Evolutionary conservation across 2,888 invertebrate species (phyloP).

Genomic region (Leptinotarsa rubiginosa): DNA sequence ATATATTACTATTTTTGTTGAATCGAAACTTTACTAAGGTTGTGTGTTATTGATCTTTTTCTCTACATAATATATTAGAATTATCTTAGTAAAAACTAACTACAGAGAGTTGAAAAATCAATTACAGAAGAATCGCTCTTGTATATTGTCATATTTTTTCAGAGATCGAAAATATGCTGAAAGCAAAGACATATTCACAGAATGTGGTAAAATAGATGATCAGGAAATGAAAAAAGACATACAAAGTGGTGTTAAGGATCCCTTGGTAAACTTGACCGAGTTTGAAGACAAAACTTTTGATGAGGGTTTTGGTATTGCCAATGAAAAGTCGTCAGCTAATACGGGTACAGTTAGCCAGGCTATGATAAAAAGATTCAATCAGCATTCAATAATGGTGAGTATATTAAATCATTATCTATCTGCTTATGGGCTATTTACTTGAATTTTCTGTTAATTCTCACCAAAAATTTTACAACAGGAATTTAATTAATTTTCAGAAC

Average conservation of each 20-base stretch:
- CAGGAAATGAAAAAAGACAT: constrained; percentile 82
- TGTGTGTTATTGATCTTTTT: too few relatives aligned
- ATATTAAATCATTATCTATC: neutral
- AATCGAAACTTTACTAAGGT: too few relatives aligned
- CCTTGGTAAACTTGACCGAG: constrained; percentile 84
- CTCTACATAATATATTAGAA: too few relatives aligned
- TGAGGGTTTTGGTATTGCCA: constrained; percentile 73
- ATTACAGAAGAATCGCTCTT: too few relatives aligned
- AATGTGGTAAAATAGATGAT: constrained; percentile 97
- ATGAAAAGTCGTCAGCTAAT: constrained; percentile 65
- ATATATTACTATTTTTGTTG: too few relatives aligned
- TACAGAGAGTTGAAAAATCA: too few relatives aligned
- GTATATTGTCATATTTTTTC: constrained; percentile 19
- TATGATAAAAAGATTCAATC: constrained; percentile 96
- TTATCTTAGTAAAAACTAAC: too few relatives aligned
- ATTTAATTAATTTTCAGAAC: too few relatives aligned
- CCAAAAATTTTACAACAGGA: too few relatives aligned
- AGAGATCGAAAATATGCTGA: constrained; percentile 88
- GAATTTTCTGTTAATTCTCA: too few relatives aligned
- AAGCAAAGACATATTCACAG: constrained; percentile 95
- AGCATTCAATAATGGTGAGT: constrained; percentile 94
- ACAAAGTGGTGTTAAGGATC: constrained; percentile 82
- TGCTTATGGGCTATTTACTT: too few relatives aligned
- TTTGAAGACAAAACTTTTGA: constrained; percentile 80
- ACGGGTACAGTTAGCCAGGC: constrained; percentile 83